Evolutionary conservation across 2,888 invertebrate genomes (phyloP).

Genomic region (Ichneumoninae sp.): DNA sequence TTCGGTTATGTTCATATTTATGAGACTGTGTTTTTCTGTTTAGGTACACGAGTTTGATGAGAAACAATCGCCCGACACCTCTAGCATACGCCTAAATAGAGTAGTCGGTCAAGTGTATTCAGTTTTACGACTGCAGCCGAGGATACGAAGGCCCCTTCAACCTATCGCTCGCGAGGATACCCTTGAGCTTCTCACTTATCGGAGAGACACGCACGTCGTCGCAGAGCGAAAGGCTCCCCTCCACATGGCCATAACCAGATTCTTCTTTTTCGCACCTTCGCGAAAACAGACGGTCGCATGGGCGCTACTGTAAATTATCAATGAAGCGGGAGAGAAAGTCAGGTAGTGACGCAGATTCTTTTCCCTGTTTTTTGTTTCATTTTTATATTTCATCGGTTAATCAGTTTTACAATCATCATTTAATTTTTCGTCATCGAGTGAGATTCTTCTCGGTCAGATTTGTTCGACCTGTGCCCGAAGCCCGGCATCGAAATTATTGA

Average conservation of each 20-base stretch:
- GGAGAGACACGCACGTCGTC: constrained; percentile 37
- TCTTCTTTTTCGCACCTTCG: constrained; percentile 25
- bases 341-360: background rate
- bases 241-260: background rate
- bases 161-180: constrained; percentile 33
- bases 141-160: constrained; percentile 45
- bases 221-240: constrained; percentile 2
- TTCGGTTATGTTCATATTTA: background rate
- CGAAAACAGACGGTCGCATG: background rate
- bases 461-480: too few relatives aligned
- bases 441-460: background rate
- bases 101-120: constrained; percentile 59
- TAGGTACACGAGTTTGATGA: background rate
- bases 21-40: background rate
- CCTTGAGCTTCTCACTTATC: constrained; percentile 57
- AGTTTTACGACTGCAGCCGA: constrained; percentile 56
- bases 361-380: background rate
- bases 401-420: background rate
- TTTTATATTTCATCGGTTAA: background rate
- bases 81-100: constrained; percentile 44
- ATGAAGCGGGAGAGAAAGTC: background rate
- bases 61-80: constrained; percentile 18
- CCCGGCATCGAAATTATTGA: background rate
- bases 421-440: too few relatives aligned
- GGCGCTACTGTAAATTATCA: background rate